phyloP scores from a whole-genome alignment of 2,888 invertebrate species.

The Troides oblongomaculatus region DNA sequence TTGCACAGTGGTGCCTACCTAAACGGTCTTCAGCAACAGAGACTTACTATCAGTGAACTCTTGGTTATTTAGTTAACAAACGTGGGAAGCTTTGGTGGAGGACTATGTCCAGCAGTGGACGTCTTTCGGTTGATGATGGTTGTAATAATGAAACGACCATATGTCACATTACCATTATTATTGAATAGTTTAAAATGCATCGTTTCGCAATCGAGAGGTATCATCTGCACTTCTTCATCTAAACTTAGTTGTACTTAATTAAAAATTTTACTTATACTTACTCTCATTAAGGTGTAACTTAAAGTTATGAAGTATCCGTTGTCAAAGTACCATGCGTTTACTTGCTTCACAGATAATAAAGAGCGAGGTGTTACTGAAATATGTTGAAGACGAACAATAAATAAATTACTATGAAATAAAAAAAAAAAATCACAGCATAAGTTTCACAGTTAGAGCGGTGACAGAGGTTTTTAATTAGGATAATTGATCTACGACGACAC shows the following conservation, averaged over 20 bases:
- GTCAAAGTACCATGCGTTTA: constrained; percentile 35
- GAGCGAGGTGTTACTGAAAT: neutral
- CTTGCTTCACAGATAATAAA: constrained; percentile 18
- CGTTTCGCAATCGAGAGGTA: constrained; percentile 52
- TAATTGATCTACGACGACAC: constrained; percentile 42
- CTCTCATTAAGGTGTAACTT: constrained; percentile 38
- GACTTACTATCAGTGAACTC: too few relatives aligned
- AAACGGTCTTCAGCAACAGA: too few relatives aligned
- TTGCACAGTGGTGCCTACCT: too few relatives aligned
- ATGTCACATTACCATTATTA: constrained; percentile 52
- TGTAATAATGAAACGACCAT: neutral
- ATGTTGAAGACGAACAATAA: neutral
- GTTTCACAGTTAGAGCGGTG: constrained; percentile 36
- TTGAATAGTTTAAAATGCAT: constrained; percentile 71
- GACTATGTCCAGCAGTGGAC: too few relatives aligned
- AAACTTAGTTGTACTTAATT: constrained; percentile 58
- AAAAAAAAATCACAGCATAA: constrained; percentile 31
- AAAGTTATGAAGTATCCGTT: constrained; percentile 37
- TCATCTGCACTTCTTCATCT: constrained; percentile 60
- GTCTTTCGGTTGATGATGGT: too few relatives aligned
- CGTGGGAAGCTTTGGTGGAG: too few relatives aligned
- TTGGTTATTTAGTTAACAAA: too few relatives aligned
- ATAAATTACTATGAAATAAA: constrained; percentile 23
- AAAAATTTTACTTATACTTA: constrained; percentile 43
- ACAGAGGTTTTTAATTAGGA: constrained; percentile 36